These are phyloP conservation scores for Tetragonula carbonaria DNA, from an alignment of 2,888 invertebrate genomes.

Conservation along the genomic window DNA sequence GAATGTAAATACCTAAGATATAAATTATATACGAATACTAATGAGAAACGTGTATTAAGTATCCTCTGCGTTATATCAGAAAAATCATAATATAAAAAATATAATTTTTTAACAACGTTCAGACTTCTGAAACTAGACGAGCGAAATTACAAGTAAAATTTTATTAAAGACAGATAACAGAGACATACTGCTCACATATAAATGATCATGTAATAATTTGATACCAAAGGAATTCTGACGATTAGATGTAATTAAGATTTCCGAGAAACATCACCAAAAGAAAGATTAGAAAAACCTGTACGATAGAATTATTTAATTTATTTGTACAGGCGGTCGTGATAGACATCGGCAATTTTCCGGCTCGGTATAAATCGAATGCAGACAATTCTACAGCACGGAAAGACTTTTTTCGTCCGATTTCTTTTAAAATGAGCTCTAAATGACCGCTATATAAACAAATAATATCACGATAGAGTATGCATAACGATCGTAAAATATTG, in stretches of 20 bases:
- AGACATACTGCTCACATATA: background rate
- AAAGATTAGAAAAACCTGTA: background rate
- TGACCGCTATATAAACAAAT: conserved; percentile 34
- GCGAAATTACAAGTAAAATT: background rate
- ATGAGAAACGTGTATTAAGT: background rate
- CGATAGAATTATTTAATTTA: conserved; percentile 4
- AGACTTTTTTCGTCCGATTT: background rate
- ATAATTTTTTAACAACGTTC: background rate
- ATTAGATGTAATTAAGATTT: background rate
- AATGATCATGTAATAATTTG: background rate
- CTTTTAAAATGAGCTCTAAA: conserved; percentile 27
- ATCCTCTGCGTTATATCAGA: background rate
- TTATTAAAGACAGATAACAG: background rate
- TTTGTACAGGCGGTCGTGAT: background rate
- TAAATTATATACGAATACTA: background rate
- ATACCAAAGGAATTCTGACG: background rate
- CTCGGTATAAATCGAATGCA: conserved; percentile 20
- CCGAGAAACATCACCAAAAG: background rate
- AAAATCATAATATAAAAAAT: background rate
- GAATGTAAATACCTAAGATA: background rate
- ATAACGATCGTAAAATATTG: conserved; percentile 37
- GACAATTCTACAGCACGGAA: conserved; percentile 9
- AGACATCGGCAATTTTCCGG: conserved; percentile 20
- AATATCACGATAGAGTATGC: background rate
- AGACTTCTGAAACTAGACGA: background rate